Conservation (phyloP, 2,797 vertebrate genomes). For the Siniperca scherzeri region DNA sequence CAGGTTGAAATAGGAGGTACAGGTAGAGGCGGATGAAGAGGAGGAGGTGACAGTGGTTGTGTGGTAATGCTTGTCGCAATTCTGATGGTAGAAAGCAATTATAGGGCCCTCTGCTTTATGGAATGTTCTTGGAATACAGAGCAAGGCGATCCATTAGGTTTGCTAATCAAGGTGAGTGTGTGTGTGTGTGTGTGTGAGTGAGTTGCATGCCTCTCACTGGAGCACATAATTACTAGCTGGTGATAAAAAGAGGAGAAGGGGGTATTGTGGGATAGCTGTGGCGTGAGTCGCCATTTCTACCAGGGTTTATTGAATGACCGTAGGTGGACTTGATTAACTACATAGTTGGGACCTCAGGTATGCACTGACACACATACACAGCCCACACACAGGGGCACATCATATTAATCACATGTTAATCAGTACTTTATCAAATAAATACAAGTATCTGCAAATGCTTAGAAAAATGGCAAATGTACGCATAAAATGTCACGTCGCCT, state of each 20-base stretch:
- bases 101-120: slow-evolving; percentile 71
- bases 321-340: slow-evolving; percentile 64
- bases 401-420: not conserved
- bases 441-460: slow-evolving; percentile 22
- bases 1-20: slow-evolving; percentile 2
- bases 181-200: slow-evolving; percentile 25
- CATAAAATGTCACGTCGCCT: slow-evolving; percentile 38
- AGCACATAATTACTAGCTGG: slow-evolving; percentile 79
- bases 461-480: slow-evolving; percentile 27
- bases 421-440: slow-evolving; percentile 16
- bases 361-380: slow-evolving; percentile 21
- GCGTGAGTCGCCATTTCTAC: slow-evolving; percentile 55
- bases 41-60: slow-evolving; percentile 20
- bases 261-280: slow-evolving; percentile 65
- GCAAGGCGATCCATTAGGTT: slow-evolving; percentile 72
- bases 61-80: slow-evolving; percentile 45
- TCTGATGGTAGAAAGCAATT: slow-evolving; percentile 69
- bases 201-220: slow-evolving; percentile 71
- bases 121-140: slow-evolving; percentile 80
- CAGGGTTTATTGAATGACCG: slow-evolving; percentile 63
- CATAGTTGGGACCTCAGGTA: slow-evolving; percentile 65
- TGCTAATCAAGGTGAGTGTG: slow-evolving; percentile 71
- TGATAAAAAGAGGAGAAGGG: slow-evolving; percentile 74
- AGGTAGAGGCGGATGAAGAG: slow-evolving; percentile 7
- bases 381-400: not conserved